Conservation (phyloP, 2,113 vertebrate species). For the Neodon shergylaensis region DNA sequence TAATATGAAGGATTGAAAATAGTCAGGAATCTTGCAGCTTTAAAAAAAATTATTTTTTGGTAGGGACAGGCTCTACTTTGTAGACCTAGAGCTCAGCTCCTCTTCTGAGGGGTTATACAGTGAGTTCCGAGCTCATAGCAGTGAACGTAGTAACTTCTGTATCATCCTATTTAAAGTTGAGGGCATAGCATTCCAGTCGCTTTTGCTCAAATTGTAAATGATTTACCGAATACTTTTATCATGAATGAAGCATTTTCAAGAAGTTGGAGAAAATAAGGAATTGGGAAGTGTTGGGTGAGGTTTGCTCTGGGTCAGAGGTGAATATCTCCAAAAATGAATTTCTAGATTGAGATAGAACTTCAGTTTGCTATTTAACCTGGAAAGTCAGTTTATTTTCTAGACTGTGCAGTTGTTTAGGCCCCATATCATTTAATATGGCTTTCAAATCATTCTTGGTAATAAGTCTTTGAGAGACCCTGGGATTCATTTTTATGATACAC, state of each 20-base stretch:
- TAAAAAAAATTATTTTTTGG: neutral
- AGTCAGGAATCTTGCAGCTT: neutral
- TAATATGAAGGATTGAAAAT: neutral
- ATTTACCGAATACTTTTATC: neutral
- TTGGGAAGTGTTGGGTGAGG: neutral
- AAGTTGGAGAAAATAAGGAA: neutral
- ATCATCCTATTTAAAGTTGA: neutral
- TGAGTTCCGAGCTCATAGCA: neutral
- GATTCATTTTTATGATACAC: neutral
- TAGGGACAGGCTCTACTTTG: neutral
- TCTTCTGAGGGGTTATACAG: neutral
- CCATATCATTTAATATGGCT: neutral
- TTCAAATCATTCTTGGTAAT: slow-evolving; percentile 4
- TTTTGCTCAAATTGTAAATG: slow-evolving; percentile 17
- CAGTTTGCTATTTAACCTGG: neutral
- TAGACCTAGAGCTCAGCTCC: neutral
- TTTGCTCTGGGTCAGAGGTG: slow-evolving; percentile 15
- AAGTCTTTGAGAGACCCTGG: neutral
- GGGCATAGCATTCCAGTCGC: neutral
- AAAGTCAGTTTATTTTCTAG: slow-evolving; percentile 11
- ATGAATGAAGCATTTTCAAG: slow-evolving; percentile 1
- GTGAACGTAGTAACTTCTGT: neutral
- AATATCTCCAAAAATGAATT: neutral
- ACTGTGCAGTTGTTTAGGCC: neutral
- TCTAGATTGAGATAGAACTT: neutral